Evolutionary conservation across 2,113 vertebrate species (phyloP), one percentile per base, ranked within the genome.

Genomic region (Galeopterus variegatus): DNA sequence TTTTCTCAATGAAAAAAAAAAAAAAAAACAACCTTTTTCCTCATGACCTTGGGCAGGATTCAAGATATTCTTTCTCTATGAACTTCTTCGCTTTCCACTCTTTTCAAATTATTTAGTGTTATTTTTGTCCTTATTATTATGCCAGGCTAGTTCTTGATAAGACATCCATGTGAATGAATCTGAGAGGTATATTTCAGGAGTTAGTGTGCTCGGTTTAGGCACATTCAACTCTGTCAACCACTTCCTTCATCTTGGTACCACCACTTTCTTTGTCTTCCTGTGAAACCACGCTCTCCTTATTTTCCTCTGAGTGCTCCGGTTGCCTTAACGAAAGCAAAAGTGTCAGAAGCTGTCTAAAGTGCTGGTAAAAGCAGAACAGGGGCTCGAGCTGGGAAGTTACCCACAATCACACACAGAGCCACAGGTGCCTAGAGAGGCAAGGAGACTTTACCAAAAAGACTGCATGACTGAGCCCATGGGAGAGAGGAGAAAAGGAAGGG

Each of bases 401-500:
- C 23, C 75, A 17, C 48, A 50, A 48, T 73, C 3, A 10, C 26
- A 6, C 24, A 45, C 33, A 50, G 5, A 17, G 45, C 7, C 70
- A 17, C 50, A 58, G 2, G 2, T 36, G 12, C 33, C 48, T 54
- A 1, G 50, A 41, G 10, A 11, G 50, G 19, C 8, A 72, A 64
- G n/a, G 10, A 26, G 11, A 15, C 18, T 19, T 75, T n/a, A n/a
- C 4, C 28, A 26, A 24, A 19, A 86, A n/a, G 8, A 0, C 41
- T 13, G 1, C 10, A 54, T 4, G 1, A 23, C n/a, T 18, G 31
- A 77, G 41, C 1, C 24, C 9, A 13, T 6, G 19, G 33, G 18
- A 70, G 60, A 28, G 41, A 24, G 7, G 1, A 33, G 11, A 31
- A 33, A 13, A 0, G 6, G 28, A 23, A 64, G 50, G 52, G 24